Evolutionary conservation across 2,797 vertebrate species (phyloP), one percentile per base, ranked within the genome.

Genomic region (Enoplosus armatus): DNA sequence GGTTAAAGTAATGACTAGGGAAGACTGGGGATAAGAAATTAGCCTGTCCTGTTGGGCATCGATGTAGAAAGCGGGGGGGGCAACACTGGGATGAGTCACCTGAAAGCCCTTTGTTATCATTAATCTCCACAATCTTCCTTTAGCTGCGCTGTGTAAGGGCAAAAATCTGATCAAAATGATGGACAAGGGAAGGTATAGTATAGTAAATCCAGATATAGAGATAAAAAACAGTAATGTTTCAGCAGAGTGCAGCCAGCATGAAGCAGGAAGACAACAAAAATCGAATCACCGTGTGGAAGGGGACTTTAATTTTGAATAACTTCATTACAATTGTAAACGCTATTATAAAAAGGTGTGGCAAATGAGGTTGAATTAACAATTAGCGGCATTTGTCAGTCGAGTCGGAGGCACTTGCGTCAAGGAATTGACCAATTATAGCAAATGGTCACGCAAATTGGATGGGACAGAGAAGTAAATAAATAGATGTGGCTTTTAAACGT

Each of bases 51-150:
- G 58, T 51, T 66, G 63, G 35, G 31, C 56, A 56, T 71, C 15
- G 2, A 63, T 63, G 75, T 64, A 27, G 59, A 81, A 80, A 75
- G 26, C 7, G 31, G 70, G 4, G 26, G n/a, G 14, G 7, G 22
- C 39, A 62, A 35, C 18, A 35, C 39, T 59, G 45, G 48, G 64
- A 86, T 88, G 87, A 86, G 75, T 89, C 82, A 88, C 72, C 80
- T 43, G 59, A 66, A 72, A 62, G 31, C 26, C 31, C 39, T 72
- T 51, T 1, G 1, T 58, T 70, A n/a, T 55, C 50, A 33, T 51
- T 62, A 50, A 59, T 66, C 73, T 26, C 7, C 27, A 12, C 3
- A 11, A 26, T 31, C 74, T 58, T 82, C 60, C 47, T 67, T 68
- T 41, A 35, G 64, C 63, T 37, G 12, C 11, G 16, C 43, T 48